Base-by-base conservation (phyloP, 2,797 vertebrate genomes). In the Molossus molossus region DNA sequence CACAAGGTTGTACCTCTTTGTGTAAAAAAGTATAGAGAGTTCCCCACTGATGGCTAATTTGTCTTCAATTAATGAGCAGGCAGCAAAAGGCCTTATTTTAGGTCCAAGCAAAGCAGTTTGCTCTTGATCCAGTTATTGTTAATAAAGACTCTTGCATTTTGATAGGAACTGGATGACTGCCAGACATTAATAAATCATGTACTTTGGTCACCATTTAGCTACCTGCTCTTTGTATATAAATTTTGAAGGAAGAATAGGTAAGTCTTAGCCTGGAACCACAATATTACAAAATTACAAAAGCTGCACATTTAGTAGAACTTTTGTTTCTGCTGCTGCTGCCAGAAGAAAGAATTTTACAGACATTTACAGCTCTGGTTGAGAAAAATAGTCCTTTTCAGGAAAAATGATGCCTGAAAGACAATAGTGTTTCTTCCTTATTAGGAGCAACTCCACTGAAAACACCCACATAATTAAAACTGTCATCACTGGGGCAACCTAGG, bases 321-420 rank as follows among this genome's bases (percentile, higher is more conserved):
- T 92, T 55, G 27, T n/a, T 84, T 15, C 21, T 84, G 50, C 33
- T 94, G 3, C 20, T 72, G 27, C 37, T 77, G n/a, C 29, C 55
- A 80, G 17, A 86, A 76, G 25, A 81, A 93, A 92, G 33, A 15
- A 73, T 84, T 88, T 65, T 91, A 65, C 13, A 80, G 72, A 97
- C 83, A 89, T 87, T 88, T 93, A 86, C 83, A 95, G 17, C 29
- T 81, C 23, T 69, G 65, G 25, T 11, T 94, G 45, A 72, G 40
- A 89, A 97, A 97, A 95, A 67, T 15, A 88, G 40, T 81, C 76
- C 57, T 85, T 94, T 93, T 93, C 18, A 89, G 65, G 50, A 25
- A 85, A 77, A 95, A 79, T 29, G 33, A 93, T 85, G 37, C 92
- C 73, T 87, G 79, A 85, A 96, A 95, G 45, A 82, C 45, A 95